phyloP scores from a whole-genome alignment of 2,888 invertebrate species.

The Drosophila falleni region DNA sequence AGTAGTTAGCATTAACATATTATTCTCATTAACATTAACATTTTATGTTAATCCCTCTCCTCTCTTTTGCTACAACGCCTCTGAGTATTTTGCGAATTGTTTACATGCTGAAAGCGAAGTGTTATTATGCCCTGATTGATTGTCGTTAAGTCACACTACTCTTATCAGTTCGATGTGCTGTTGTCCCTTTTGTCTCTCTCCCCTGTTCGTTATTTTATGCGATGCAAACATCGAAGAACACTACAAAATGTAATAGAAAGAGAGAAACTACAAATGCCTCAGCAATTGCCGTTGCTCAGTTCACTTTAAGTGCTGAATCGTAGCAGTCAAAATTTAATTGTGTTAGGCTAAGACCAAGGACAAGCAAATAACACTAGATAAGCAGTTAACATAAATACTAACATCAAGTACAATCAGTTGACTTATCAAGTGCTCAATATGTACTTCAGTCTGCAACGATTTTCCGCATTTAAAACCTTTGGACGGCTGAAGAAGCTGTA shows the following conservation, averaged over 20 bases:
- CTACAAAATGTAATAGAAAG: slow-evolving; percentile 49
- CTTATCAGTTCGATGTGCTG: slow-evolving; percentile 50
- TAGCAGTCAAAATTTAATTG: slow-evolving; percentile 39
- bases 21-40: background rate
- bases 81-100: slow-evolving; percentile 44
- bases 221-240: slow-evolving; percentile 35
- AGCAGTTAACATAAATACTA: background rate
- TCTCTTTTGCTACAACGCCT: slow-evolving; percentile 12
- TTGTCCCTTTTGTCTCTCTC: slow-evolving; percentile 22
- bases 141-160: slow-evolving; percentile 33
- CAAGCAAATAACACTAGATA: slow-evolving; percentile 4
- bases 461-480: slow-evolving; percentile 44
- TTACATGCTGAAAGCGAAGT: slow-evolving; percentile 53
- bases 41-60: background rate
- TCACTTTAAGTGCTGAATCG: slow-evolving; percentile 33
- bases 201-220: slow-evolving; percentile 19
- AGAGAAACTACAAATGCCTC: slow-evolving; percentile 37
- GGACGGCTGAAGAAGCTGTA: slow-evolving; percentile 49
- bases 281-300: slow-evolving; percentile 43
- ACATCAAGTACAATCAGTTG: slow-evolving; percentile 3
- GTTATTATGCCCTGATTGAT: slow-evolving; percentile 55
- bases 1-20: background rate
- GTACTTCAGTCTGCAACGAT: slow-evolving; percentile 40
- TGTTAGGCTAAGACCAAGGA: background rate
- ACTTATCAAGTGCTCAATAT: slow-evolving; percentile 35